These are phyloP conservation scores for Pseudomyrmex flavicornis DNA, from an alignment of 1,140 invertebrate species.

Conservation along the genomic window DNA sequence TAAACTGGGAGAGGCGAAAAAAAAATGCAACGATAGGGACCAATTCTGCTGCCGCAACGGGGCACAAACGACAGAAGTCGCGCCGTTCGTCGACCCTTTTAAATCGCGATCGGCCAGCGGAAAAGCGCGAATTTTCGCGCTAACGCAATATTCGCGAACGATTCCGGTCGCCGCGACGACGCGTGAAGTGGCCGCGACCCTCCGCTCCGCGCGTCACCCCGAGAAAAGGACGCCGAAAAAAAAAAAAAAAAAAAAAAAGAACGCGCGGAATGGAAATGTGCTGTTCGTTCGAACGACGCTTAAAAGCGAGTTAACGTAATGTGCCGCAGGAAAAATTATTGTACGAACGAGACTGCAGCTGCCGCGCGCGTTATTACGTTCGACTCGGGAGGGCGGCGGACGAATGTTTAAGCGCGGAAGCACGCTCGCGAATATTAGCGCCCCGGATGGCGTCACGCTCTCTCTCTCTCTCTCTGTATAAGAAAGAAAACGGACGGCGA, in stretches of 20 bases:
- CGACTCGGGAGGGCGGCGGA: constrained; percentile 26
- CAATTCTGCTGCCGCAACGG: background rate
- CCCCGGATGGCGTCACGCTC: constrained; percentile 20
- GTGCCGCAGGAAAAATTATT: constrained; percentile 64
- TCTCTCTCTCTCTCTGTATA: background rate
- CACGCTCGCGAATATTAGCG: constrained; percentile 46
- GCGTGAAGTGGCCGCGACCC: constrained; percentile 37
- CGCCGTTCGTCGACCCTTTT: constrained; percentile 2
- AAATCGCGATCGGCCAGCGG: constrained; percentile 50
- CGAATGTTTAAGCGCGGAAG: constrained; percentile 51
- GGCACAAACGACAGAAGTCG: background rate
- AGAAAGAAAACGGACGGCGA: background rate
- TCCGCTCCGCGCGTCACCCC: background rate
- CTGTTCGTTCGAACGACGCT: constrained; percentile 53
- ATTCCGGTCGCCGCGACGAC: constrained; percentile 36
- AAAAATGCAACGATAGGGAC: constrained; percentile 31
- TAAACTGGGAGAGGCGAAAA: background rate
- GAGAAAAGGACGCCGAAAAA: constrained; percentile 32
- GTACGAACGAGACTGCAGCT: constrained; percentile 58
- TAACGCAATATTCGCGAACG: constrained; percentile 53
- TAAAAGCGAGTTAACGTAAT: constrained; percentile 67
- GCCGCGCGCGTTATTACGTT: constrained; percentile 64
- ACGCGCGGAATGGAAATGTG: constrained; percentile 61
- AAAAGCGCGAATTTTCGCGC: constrained; percentile 48
- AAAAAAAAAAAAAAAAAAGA: background rate